Percentiles rank a stretch among this genome's conserved stretches.
Conservation (phyloP, 1,140 invertebrate species). For the Copidosoma floridanum region DNA sequence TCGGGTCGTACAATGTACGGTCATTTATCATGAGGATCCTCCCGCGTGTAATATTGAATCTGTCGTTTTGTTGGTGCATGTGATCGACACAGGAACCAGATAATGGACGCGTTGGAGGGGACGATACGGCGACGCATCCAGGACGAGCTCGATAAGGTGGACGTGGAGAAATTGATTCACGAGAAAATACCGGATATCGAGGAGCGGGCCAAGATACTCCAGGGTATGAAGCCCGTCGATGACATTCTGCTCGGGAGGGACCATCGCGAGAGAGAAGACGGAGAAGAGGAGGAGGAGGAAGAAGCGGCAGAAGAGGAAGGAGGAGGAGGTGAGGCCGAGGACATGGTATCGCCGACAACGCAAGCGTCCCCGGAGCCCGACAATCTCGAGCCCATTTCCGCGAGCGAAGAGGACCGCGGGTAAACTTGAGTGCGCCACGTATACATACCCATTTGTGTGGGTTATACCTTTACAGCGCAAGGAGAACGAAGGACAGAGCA, state of each 20-base stretch:
- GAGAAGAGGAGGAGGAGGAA: no score
- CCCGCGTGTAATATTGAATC: no score
- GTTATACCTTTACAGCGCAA: no score
- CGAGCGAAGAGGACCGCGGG: constrained; percentile 52
- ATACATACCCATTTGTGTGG: background rate
- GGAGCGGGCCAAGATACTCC: constrained; percentile 52
- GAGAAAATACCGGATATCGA: constrained; percentile 66
- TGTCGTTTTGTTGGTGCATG: no score
- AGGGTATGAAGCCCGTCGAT: constrained; percentile 38
- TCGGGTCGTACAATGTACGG: no score
- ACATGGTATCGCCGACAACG: no score
- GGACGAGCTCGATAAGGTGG: constrained; percentile 67
- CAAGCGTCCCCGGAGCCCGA: constrained; percentile 30
- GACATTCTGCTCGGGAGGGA: constrained; percentile 43
- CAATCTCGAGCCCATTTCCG: constrained; percentile 45
- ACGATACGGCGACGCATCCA: constrained; percentile 69
- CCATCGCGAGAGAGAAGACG: no score
- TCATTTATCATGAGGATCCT: no score
- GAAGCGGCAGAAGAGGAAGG: no score
- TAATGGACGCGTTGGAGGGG: constrained; percentile 77
- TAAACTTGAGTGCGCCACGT: constrained; percentile 49
- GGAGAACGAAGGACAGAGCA: no score
- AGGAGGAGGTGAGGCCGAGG: no score
- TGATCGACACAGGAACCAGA: constrained; percentile 66
- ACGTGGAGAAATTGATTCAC: constrained; percentile 71